Evolutionary conservation across 1,140 invertebrate species (phyloP).

Genomic region (Leptestheria dahalacensis): DNA sequence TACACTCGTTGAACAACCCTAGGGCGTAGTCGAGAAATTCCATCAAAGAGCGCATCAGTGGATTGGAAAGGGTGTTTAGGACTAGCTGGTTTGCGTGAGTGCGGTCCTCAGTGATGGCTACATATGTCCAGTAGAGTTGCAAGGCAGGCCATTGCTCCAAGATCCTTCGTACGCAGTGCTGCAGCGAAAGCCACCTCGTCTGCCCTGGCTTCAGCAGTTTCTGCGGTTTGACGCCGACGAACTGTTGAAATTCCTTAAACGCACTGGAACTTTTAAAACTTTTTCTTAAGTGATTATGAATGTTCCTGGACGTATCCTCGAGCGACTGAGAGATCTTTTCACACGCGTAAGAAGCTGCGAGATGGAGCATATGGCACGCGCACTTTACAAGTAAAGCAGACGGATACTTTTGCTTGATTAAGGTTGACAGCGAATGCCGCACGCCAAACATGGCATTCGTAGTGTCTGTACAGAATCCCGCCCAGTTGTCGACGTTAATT

Average conservation of each 20-base stretch:
- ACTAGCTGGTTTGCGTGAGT: slow-evolving; percentile 26
- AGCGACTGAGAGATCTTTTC: slow-evolving; percentile 22
- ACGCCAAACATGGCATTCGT: not conserved
- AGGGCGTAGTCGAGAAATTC: slow-evolving; percentile 24
- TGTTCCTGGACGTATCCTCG: slow-evolving; percentile 22
- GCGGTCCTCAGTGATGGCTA: slow-evolving; percentile 23
- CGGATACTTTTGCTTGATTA: slow-evolving; percentile 8
- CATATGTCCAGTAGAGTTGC: slow-evolving; percentile 24
- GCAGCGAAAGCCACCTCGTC: slow-evolving; percentile 28
- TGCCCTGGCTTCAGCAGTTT: slow-evolving; percentile 26
- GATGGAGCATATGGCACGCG: slow-evolving; percentile 25
- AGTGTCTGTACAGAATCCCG: not conserved
- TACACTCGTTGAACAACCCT: slow-evolving; percentile 23
- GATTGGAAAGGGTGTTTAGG: slow-evolving; percentile 24
- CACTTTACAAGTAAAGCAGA: slow-evolving; percentile 25
- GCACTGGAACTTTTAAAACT: slow-evolving; percentile 22
- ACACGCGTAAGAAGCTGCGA: slow-evolving; percentile 23
- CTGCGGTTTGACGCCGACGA: slow-evolving; percentile 23
- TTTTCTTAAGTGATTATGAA: slow-evolving; percentile 25
- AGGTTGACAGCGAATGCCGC: not conserved
- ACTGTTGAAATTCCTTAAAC: slow-evolving; percentile 25
- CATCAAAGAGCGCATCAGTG: slow-evolving; percentile 22
- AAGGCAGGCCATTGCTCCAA: slow-evolving; percentile 26
- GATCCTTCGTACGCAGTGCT: slow-evolving; percentile 25
- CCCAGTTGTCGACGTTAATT: not conserved